These are phyloP conservation scores for Stegostoma tigrinum DNA, from an alignment of 2,113 vertebrate species.

Conservation along the genomic window DNA sequence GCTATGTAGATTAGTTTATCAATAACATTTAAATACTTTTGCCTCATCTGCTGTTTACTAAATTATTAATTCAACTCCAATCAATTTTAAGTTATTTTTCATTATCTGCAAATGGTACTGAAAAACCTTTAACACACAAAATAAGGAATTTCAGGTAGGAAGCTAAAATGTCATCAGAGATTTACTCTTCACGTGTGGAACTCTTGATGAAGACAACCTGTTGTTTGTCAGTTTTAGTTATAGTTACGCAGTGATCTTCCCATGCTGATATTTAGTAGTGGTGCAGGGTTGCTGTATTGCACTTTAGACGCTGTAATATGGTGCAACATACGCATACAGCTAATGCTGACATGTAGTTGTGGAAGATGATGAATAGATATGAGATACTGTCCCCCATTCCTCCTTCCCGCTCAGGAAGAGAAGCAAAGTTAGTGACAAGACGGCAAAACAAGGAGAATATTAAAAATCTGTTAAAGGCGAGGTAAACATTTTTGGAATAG, in stretches of 20 bases:
- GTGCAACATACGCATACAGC: background rate
- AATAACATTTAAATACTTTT: constrained; percentile 96
- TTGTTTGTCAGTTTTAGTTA: background rate
- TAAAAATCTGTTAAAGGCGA: background rate
- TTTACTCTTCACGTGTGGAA: background rate
- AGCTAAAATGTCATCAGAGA: background rate
- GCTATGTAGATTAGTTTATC: constrained; percentile 74
- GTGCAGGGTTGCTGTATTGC: too few species aligned
- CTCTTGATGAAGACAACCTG: background rate
- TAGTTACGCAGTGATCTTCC: background rate
- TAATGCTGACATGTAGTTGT: background rate
- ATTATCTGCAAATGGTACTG: constrained; percentile 66
- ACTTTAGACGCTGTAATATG: background rate
- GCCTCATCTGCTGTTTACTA: constrained; percentile 71
- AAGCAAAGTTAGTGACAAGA: background rate
- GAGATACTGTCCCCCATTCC: background rate
- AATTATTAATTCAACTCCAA: constrained; percentile 84
- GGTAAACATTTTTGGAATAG: background rate
- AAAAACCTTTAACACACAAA: background rate
- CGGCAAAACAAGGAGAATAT: background rate
- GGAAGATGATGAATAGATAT: background rate
- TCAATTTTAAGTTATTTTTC: constrained; percentile 79
- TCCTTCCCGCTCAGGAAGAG: background rate
- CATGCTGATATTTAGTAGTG: background rate
- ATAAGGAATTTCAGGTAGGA: background rate